Conservation (phyloP, 2,113 vertebrate genomes). For the Chiloscyllium plagiosum region DNA sequence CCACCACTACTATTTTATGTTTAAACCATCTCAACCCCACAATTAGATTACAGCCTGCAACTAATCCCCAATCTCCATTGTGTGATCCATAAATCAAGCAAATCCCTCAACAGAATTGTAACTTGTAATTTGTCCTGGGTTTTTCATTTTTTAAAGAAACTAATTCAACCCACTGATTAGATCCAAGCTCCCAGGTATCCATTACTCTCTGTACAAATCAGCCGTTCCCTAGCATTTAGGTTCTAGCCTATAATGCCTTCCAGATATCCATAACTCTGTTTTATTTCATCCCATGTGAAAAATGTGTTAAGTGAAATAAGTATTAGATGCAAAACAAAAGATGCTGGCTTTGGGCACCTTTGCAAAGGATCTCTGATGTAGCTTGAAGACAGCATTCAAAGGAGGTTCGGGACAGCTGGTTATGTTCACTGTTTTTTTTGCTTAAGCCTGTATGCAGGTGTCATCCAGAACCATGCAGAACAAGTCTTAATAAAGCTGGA, state of each 20-base stretch:
- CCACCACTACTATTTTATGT: background rate
- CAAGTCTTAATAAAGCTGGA: background rate
- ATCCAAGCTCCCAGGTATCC: background rate
- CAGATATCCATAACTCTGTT: background rate
- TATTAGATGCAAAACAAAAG: background rate
- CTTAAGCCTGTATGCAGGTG: background rate
- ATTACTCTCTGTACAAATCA: background rate
- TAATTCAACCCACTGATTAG: background rate
- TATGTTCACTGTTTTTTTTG: background rate
- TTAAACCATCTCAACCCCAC: background rate
- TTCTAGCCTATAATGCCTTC: background rate
- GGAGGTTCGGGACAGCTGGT: background rate
- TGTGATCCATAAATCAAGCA: background rate
- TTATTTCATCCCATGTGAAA: background rate
- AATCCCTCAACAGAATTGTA: background rate
- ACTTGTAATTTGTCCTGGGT: conserved; percentile 10
- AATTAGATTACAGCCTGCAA: background rate
- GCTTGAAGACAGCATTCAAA: background rate
- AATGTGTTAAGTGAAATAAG: background rate
- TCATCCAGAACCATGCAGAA: background rate
- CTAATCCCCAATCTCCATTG: background rate
- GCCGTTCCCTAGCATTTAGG: background rate
- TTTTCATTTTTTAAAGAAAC: background rate
- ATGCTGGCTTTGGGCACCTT: background rate
- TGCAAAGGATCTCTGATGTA: background rate